Evolutionary conservation across 2,113 vertebrate species (phyloP).

Genomic region (Silurus glanis): DNA sequence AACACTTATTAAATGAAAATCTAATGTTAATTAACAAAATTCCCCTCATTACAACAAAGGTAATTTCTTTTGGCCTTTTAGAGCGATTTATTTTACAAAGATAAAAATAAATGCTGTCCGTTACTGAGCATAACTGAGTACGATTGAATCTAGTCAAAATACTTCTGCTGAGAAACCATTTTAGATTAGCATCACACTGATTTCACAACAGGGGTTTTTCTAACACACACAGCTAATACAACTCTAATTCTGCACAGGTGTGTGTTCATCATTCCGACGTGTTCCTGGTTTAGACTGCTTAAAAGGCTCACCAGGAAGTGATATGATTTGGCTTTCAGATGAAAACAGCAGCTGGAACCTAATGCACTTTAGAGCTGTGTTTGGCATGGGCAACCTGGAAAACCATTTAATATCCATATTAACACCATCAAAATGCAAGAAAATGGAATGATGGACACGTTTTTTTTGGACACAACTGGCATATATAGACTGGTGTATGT

Average conservation of each 20-base stretch:
- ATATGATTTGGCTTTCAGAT: conserved; percentile 5
- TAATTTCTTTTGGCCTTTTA: neutral
- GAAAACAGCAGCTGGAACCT: conserved; percentile 1
- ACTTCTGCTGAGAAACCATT: neutral
- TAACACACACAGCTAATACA: neutral
- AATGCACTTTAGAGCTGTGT: neutral
- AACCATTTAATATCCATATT: neutral
- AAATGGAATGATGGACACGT: neutral
- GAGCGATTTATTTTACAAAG: neutral
- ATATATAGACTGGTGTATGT: neutral
- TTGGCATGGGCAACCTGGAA: neutral
- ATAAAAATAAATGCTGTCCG: neutral
- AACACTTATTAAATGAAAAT: no score
- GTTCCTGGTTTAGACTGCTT: neutral
- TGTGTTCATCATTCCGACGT: neutral
- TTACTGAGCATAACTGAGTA: neutral
- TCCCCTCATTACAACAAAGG: neutral
- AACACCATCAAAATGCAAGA: neutral
- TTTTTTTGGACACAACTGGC: neutral
- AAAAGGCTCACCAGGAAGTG: neutral
- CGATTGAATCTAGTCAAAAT: neutral
- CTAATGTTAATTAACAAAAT: no score
- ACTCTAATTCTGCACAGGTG: neutral
- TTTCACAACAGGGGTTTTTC: neutral
- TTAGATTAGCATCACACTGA: neutral